Evolutionary conservation across 1,140 invertebrate genomes (phyloP), one percentile per base, ranked within the genome.

Genomic region (Apis florea): DNA sequence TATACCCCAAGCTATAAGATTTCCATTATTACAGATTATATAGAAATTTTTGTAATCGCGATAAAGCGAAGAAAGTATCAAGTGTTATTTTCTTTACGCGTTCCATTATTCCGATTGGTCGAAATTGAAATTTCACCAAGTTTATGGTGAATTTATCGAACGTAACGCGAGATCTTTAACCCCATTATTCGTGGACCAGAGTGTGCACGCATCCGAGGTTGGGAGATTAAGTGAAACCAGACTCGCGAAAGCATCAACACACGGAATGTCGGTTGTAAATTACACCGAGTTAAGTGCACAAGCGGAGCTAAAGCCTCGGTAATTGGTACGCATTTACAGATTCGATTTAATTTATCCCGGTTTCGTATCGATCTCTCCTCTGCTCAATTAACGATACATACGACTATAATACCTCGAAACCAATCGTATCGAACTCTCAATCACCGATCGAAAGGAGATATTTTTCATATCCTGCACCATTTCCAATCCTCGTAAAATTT

Each of bases 291-390:
- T 73, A 73, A 40, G 31, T 15, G 26, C n/a, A 26, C 31, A n/a
- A 8, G 21, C 31, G n/a, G 47, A n/a, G 64, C 40, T 47, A 31
- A 59, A 73, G 40, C 54, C 40, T 40, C n/a, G 71, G 56, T 73
- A 73, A 73, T 73, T 73, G 56, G 56, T 59, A 40, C n/a, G 54
- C 54, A 73, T 73, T 73, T 73, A 59, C 71, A 73, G 40, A 73
- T 73, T 61, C 56, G 71, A 73, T 73, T 73, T 73, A 73, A 73
- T 73, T 59, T 73, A 73, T 73, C 71, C 58, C 1, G 5, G 40
- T 5, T 49, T 0, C 40, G 21, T 24, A 49, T 51, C 40, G 71
- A 73, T 61, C 24, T 26, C 5, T 26, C 5, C n/a, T 26, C 70
- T 59, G 71, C 40, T 73, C 54, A 59, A 73, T 73, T 73, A 73